Percentiles rank a stretch among this genome's conserved stretches.
phyloP scores from a whole-genome alignment of 2,113 vertebrate genomes.

The Hepsetus odoe region DNA sequence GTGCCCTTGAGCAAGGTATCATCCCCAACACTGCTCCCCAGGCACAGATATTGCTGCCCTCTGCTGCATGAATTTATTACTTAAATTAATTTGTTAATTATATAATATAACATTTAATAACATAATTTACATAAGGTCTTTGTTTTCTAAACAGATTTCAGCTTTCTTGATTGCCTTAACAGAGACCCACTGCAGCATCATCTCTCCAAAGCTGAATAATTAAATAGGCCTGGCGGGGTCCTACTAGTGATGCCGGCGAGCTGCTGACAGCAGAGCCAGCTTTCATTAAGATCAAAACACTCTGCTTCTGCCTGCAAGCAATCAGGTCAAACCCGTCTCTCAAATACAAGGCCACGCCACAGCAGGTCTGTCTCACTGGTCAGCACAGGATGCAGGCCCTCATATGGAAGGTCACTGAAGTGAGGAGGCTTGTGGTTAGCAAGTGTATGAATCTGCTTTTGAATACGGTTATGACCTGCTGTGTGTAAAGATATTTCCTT shows the following conservation, averaged over 20 bases:
- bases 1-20: too few relatives aligned
- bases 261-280: slow-evolving; percentile 11
- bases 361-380: background rate
- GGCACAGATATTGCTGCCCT: too few relatives aligned
- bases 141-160: too few relatives aligned
- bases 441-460: background rate
- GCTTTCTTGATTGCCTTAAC: background rate
- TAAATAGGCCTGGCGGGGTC: slow-evolving; percentile 1
- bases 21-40: too few relatives aligned
- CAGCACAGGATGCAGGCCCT: background rate
- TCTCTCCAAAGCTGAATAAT: background rate
- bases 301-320: background rate
- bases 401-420: background rate
- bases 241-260: background rate
- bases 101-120: too few relatives aligned
- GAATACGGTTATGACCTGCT: background rate
- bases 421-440: background rate
- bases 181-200: background rate
- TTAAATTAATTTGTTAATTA: too few relatives aligned
- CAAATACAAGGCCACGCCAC: slow-evolving; percentile 11
- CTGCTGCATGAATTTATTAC: too few relatives aligned
- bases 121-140: too few relatives aligned
- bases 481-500: background rate
- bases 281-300: slow-evolving; percentile 22
- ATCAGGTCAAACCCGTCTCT: background rate